Conservation (phyloP, 2,113 vertebrate species). For the Passerina amoena region DNA sequence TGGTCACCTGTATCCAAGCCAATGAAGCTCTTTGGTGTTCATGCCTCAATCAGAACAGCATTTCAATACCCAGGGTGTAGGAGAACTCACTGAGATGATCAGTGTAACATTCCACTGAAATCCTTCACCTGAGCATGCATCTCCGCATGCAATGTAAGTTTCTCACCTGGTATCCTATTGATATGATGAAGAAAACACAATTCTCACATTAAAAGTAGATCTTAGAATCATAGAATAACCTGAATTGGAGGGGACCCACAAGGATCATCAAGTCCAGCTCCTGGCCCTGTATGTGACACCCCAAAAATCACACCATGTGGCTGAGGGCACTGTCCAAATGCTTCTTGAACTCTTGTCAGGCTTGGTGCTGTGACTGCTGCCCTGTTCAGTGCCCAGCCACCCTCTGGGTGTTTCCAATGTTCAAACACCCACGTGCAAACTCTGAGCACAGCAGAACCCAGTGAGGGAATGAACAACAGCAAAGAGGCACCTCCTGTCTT, state of each 20-base stretch:
- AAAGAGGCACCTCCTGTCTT: not conserved
- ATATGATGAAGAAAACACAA: not conserved
- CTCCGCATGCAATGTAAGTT: fast-evolving
- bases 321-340: not conserved
- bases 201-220: not conserved
- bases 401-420: not conserved
- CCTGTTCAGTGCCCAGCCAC: not conserved
- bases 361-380: not conserved
- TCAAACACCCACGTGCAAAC: not conserved
- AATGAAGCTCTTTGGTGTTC: not conserved
- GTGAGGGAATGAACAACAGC: not conserved
- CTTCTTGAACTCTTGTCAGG: not conserved
- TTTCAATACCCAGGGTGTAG: not conserved
- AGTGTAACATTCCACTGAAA: not conserved
- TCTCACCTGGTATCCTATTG: not conserved
- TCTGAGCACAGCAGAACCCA: not conserved
- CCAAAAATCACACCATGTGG: not conserved
- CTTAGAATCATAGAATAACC: not conserved
- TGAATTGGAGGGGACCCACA: not conserved
- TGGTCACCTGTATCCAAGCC: not conserved
- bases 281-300: not conserved
- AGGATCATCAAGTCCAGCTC: fast-evolving
- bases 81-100: not conserved
- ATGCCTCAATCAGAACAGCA: not conserved
- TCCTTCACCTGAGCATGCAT: not conserved